These are phyloP conservation scores for Plutella xylostella DNA, from an alignment of 2,888 invertebrate genomes.

Conservation along the genomic window DNA sequence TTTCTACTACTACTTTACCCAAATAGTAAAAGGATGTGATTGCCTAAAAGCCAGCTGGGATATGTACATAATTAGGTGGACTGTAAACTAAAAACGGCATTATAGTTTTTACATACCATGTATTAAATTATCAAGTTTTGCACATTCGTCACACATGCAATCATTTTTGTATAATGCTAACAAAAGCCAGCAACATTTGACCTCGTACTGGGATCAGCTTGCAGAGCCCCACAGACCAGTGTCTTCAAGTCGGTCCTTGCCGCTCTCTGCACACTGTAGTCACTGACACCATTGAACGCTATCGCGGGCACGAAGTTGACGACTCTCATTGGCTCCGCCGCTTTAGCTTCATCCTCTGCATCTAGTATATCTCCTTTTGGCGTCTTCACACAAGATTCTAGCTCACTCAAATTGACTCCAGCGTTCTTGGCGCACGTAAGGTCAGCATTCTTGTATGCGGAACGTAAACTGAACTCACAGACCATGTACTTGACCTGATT, in stretches of 20 bases:
- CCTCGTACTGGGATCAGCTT: slow-evolving; percentile 33
- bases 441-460: slow-evolving; percentile 25
- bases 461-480: slow-evolving; percentile 36
- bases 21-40: too few relatives aligned
- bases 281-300: slow-evolving; percentile 34
- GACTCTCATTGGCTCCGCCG: slow-evolving; percentile 27
- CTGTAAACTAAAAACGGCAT: too few relatives aligned
- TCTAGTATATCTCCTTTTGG: slow-evolving; percentile 33
- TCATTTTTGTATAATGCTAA: too few relatives aligned
- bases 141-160: too few relatives aligned
- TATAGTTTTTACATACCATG: too few relatives aligned
- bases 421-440: slow-evolving; percentile 32
- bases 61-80: too few relatives aligned
- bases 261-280: slow-evolving; percentile 23
- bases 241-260: slow-evolving; percentile 28
- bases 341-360: slow-evolving; percentile 28
- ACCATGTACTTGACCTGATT: slow-evolving; percentile 44
- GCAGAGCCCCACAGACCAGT: slow-evolving; percentile 41
- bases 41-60: too few relatives aligned
- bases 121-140: too few relatives aligned
- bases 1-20: too few relatives aligned
- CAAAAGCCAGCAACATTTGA: too few relatives aligned
- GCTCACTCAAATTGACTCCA: slow-evolving; percentile 33
- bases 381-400: slow-evolving; percentile 39
- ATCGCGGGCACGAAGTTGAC: slow-evolving; percentile 44